A percentile compares a stretch with the other conserved stretches of the same genome.
These are phyloP conservation scores for Hydractinia symbiolongicarpus DNA, from an alignment of 30 jellyfish, hydroid and myxozoan species.

Conservation along the genomic window DNA sequence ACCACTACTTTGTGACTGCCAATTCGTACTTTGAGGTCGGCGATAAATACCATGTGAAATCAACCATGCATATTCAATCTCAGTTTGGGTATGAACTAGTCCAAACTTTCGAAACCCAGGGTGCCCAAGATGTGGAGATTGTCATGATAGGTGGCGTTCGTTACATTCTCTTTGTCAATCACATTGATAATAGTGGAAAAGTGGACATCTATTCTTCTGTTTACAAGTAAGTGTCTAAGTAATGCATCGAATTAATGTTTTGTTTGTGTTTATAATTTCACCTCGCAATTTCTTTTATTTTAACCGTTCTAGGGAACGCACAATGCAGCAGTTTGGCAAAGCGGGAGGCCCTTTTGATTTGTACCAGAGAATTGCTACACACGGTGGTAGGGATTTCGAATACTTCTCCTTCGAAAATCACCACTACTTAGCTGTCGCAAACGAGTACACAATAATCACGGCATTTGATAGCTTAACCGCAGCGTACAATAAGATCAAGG, in stretches of 20 bases:
- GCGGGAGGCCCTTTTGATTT: conserved; percentile 32
- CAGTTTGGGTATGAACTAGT: conserved; percentile 41
- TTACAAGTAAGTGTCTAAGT: conserved; percentile 46
- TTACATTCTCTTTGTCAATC: conserved; percentile 58
- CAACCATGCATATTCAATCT: conserved; percentile 46
- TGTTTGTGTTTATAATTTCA: too few relatives aligned
- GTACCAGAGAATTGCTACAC: conserved; percentile 66
- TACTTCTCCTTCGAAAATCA: conserved; percentile 51
- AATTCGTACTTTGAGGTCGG: conserved; percentile 41
- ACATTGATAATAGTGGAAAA: conserved; percentile 44
- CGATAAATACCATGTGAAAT: conserved; percentile 28
- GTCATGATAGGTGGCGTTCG: conserved; percentile 45
- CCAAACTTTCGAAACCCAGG: conserved; percentile 67
- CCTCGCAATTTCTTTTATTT: background rate
- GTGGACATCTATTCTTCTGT: conserved; percentile 67
- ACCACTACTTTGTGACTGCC: conserved; percentile 63
- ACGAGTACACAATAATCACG: conserved; percentile 58
- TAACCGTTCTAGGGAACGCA: background rate
- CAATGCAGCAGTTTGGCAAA: background rate
- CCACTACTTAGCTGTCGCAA: conserved; percentile 74
- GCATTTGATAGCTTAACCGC: conserved; percentile 18
- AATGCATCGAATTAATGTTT: too few relatives aligned
- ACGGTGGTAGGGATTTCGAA: conserved; percentile 84
- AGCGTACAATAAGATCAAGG: conserved; percentile 13
- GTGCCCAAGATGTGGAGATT: conserved; percentile 89